Percentiles rank a stretch among this genome's conserved stretches.
These are phyloP conservation scores for Pangasius macronema DNA, from an alignment of 2,797 vertebrate species.

Conservation along the genomic window DNA sequence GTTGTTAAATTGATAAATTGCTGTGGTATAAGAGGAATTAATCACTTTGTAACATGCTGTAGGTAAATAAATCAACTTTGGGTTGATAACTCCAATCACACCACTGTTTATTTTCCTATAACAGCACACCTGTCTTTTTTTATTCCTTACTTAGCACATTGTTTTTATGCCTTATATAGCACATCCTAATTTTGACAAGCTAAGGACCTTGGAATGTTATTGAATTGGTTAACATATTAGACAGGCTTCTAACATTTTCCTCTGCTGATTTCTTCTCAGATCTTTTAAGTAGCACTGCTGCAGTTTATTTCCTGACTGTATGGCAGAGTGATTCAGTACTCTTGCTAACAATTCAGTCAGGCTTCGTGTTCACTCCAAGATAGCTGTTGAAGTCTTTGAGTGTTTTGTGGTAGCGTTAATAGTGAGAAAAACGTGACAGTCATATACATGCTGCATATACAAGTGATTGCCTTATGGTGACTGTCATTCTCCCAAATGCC, in stretches of 20 bases:
- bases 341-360: slow-evolving; percentile 30
- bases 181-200: background rate
- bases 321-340: slow-evolving; percentile 47
- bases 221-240: background rate
- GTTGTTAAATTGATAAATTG: background rate
- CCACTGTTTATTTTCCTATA: background rate
- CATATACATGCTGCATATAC: background rate
- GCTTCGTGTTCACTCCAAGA: slow-evolving; percentile 55
- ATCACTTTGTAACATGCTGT: background rate
- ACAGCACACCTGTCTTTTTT: background rate
- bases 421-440: too few species aligned
- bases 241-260: background rate
- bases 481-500: background rate
- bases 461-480: background rate
- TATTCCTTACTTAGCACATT: background rate
- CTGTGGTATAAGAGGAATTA: too few species aligned
- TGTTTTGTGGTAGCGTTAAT: background rate
- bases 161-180: background rate
- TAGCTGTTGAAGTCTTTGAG: background rate
- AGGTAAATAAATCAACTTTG: background rate
- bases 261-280: background rate
- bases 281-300: background rate
- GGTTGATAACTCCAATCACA: background rate
- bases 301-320: background rate
- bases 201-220: background rate